A percentile compares a stretch with the other conserved stretches of the same genome.
Evolutionary conservation across 2,888 invertebrate genomes (phyloP).

Genomic region (Masnerella sp.): DNA sequence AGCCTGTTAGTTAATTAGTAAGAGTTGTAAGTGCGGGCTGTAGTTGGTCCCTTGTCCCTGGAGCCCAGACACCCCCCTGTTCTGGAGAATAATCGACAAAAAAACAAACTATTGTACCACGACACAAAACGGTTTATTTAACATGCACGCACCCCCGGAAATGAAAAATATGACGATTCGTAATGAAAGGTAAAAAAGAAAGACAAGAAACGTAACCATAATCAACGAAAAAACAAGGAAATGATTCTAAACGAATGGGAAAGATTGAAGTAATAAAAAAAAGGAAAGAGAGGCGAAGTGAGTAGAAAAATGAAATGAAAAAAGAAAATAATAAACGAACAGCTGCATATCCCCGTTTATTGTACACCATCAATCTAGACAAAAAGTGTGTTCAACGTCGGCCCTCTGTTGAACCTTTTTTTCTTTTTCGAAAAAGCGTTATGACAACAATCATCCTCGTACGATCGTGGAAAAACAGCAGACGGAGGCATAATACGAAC

Average conservation of each 20-base stretch:
- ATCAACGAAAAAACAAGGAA: slow-evolving; percentile 53
- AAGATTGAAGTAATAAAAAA: slow-evolving; percentile 12
- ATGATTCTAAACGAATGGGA: slow-evolving; percentile 37
- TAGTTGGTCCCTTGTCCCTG: slow-evolving; percentile 78
- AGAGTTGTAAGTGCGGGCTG: slow-evolving; percentile 78
- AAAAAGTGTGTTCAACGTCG: slow-evolving; percentile 58
- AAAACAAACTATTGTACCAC: slow-evolving; percentile 59
- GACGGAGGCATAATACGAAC: slow-evolving; percentile 23
- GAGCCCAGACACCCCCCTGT: slow-evolving; percentile 77
- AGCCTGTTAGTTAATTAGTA: slow-evolving; percentile 78
- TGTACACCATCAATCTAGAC: slow-evolving; percentile 58
- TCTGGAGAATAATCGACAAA: slow-evolving; percentile 75
- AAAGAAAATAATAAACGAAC: slow-evolving; percentile 58
- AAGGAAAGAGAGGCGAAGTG: slow-evolving; percentile 1
- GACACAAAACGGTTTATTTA: slow-evolving; percentile 62
- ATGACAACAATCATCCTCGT: slow-evolving; percentile 47
- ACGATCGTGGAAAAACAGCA: slow-evolving; percentile 50
- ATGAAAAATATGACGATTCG: slow-evolving; percentile 52
- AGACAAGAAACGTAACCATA: slow-evolving; percentile 54
- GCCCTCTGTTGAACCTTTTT: slow-evolving; percentile 51
- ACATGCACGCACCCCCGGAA: slow-evolving; percentile 60
- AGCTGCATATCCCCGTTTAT: slow-evolving; percentile 66
- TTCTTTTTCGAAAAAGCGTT: slow-evolving; percentile 27
- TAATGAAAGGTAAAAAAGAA: slow-evolving; percentile 4
- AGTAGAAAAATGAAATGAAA: no score